Evolutionary conservation across 2,113 vertebrate genomes (phyloP).

Genomic region (Nerophis ophidion): DNA sequence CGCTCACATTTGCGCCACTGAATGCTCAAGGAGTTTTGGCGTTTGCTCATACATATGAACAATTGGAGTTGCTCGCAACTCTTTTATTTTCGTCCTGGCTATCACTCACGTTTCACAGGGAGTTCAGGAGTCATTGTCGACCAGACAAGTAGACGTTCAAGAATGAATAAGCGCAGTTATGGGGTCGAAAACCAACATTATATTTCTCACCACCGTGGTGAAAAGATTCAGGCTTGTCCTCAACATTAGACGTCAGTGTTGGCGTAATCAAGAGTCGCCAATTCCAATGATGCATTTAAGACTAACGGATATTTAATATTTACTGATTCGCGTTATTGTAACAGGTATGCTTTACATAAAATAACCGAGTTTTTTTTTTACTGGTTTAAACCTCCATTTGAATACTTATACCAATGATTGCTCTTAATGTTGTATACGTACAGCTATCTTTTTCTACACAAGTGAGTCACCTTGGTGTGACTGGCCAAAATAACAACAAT

Average conservation of each 20-base stretch:
- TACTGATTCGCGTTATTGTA: background rate
- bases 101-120: constrained; percentile 37
- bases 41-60: no score
- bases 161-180: background rate
- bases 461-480: background rate
- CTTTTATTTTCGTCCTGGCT: background rate
- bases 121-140: constrained; percentile 14
- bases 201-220: no score
- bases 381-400: no score
- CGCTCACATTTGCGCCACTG: no score
- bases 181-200: background rate
- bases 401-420: background rate
- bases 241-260: background rate
- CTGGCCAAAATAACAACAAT: background rate
- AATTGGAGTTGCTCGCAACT: no score
- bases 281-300: constrained; percentile 2
- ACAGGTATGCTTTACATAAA: background rate
- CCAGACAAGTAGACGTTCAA: background rate
- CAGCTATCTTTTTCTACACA: background rate
- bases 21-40: no score
- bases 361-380: background rate
- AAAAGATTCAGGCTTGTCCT: background rate
- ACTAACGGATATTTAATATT: background rate
- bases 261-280: background rate
- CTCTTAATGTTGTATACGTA: background rate